Percentiles rank a stretch among this genome's conserved stretches.
Evolutionary conservation across 2,113 vertebrate species (phyloP).

Genomic region (Trematomus loennbergii): DNA sequence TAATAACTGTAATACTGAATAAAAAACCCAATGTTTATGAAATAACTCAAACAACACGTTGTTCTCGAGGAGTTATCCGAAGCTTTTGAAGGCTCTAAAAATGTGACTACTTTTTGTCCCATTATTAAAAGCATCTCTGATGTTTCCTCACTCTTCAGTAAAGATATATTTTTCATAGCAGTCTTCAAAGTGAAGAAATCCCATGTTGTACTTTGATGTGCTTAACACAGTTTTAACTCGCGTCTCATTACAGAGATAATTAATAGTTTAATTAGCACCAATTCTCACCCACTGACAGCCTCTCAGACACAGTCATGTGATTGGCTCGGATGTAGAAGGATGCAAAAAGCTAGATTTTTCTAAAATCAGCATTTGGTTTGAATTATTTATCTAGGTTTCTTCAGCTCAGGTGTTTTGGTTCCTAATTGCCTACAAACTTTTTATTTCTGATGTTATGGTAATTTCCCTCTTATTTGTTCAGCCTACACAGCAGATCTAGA

Average conservation of each 20-base stretch:
- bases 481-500: slow-evolving; percentile 52
- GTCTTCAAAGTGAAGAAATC: slow-evolving; percentile 79
- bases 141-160: slow-evolving; percentile 59
- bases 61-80: slow-evolving; percentile 21
- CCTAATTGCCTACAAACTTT: slow-evolving; percentile 45
- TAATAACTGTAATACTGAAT: slow-evolving; percentile 4
- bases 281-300: slow-evolving; percentile 69
- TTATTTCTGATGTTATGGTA: slow-evolving; percentile 56
- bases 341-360: neutral
- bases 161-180: slow-evolving; percentile 68
- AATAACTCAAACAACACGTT: neutral
- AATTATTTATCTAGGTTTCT: slow-evolving; percentile 19
- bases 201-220: slow-evolving; percentile 77
- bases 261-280: slow-evolving; percentile 81
- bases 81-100: slow-evolving; percentile 29
- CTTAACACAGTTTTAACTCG: slow-evolving; percentile 73
- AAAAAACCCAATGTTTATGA: neutral
- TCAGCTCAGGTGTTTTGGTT: slow-evolving; percentile 42
- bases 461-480: slow-evolving; percentile 33
- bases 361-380: neutral
- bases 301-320: slow-evolving; percentile 19
- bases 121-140: slow-evolving; percentile 69
- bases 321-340: slow-evolving; percentile 24
- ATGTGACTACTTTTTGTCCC: slow-evolving; percentile 27
- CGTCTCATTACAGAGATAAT: slow-evolving; percentile 80